phyloP scores from a whole-genome alignment of 1,140 invertebrate species.

The Drosophila lacteicornis region DNA sequence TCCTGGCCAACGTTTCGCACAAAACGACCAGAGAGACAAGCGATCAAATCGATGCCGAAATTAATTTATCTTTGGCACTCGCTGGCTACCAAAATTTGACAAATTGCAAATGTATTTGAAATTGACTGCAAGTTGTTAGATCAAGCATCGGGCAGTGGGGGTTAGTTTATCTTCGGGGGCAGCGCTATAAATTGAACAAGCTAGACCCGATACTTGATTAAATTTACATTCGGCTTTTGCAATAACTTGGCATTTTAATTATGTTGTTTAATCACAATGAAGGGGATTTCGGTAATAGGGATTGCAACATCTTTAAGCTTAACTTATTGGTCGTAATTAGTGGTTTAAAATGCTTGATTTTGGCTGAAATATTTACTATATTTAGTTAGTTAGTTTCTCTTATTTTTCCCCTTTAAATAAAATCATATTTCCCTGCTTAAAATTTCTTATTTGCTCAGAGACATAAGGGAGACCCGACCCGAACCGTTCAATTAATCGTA shows the following conservation, averaged over 20 bases:
- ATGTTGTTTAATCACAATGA: slow-evolving; percentile 32
- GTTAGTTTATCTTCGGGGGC: slow-evolving; percentile 1
- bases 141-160: slow-evolving; percentile 1
- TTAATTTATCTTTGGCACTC: slow-evolving; percentile 79
- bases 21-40: slow-evolving; percentile 76
- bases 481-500: slow-evolving; percentile 61
- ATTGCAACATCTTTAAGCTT: neutral
- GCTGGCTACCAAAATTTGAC: slow-evolving; percentile 76
- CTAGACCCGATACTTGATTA: slow-evolving; percentile 30
- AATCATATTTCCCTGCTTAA: neutral
- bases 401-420: neutral
- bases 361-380: neutral
- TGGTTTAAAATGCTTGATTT: neutral
- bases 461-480: neutral
- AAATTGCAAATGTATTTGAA: slow-evolving; percentile 81
- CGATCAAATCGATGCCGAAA: slow-evolving; percentile 84
- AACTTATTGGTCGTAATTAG: neutral
- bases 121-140: slow-evolving; percentile 64
- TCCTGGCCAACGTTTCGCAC: neutral
- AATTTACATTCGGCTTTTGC: slow-evolving; percentile 32
- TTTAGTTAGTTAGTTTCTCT: too few relatives aligned
- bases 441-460: neutral
- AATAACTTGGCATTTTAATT: slow-evolving; percentile 41
- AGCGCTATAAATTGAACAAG: slow-evolving; percentile 39
- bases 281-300: neutral